These are phyloP conservation scores for Theretra japonica DNA, from an alignment of 2,888 invertebrate genomes.

Conservation along the genomic window DNA sequence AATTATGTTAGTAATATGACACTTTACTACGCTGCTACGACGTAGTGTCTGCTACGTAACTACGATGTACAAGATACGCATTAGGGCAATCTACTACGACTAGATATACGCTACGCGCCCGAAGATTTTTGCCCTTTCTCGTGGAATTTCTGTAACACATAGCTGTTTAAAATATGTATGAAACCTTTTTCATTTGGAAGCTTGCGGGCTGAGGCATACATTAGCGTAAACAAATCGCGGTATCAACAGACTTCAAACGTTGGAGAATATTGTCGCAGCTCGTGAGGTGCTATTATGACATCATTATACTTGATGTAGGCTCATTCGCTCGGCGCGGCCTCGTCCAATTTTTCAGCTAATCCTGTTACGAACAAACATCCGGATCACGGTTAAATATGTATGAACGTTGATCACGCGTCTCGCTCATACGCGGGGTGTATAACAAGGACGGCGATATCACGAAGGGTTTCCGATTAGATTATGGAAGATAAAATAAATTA, in stretches of 20 bases:
- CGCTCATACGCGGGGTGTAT: not conserved
- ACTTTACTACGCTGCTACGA: not conserved
- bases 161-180: too few species aligned
- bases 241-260: not conserved
- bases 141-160: not conserved
- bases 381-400: conserved; percentile 12
- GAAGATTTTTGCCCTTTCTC: not conserved
- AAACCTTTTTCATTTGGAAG: too few species aligned
- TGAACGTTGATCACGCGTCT: conserved; percentile 2
- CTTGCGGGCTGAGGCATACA: too few species aligned
- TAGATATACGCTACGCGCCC: too few species aligned
- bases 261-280: not conserved
- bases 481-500: conserved; percentile 13
- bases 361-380: conserved; percentile 4
- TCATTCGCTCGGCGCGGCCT: not conserved
- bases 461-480: not conserved
- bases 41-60: conserved; percentile 11
- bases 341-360: conserved; percentile 18
- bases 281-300: not conserved
- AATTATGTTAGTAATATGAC: too few species aligned
- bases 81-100: not conserved
- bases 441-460: not conserved
- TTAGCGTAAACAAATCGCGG: too few species aligned
- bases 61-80: conserved; percentile 13
- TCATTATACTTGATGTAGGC: not conserved